A percentile compares a stretch with the other conserved stretches of the same genome.
Conservation (phyloP, 2,888 invertebrate species). For the Phania funesta region DNA sequence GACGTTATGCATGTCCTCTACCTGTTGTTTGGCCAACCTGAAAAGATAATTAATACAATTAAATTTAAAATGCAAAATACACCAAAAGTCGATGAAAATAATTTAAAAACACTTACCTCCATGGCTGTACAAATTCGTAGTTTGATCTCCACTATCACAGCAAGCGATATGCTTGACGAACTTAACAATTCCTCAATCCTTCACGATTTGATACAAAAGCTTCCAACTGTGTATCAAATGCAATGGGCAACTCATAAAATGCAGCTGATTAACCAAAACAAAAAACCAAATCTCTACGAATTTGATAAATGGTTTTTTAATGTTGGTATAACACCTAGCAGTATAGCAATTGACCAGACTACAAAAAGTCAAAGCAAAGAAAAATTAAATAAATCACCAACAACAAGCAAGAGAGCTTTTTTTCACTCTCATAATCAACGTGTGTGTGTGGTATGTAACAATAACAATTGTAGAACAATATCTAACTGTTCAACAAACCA, state of each 20-base stretch:
- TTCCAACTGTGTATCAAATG: constrained; percentile 35
- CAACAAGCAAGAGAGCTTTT: background rate
- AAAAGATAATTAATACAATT: constrained; percentile 18
- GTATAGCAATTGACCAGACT: constrained; percentile 14
- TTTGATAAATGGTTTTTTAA: constrained; percentile 41
- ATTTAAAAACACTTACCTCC: constrained; percentile 6
- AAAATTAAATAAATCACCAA: background rate
- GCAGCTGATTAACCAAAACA: constrained; percentile 27
- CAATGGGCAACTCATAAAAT: constrained; percentile 36
- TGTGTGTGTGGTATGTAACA: constrained; percentile 5
- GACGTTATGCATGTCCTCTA: too few species aligned
- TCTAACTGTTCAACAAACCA: constrained; percentile 10
- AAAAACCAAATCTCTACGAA: constrained; percentile 28
- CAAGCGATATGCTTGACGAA: constrained; percentile 13
- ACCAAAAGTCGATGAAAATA: constrained; percentile 19
- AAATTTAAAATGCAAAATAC: constrained; percentile 23
- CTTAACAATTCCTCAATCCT: constrained; percentile 33
- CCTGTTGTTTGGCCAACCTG: background rate
- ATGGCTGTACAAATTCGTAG: background rate
- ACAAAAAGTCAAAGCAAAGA: background rate
- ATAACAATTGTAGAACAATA: constrained; percentile 22
- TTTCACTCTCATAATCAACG: constrained; percentile 31
- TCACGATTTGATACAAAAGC: constrained; percentile 10
- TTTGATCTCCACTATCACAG: background rate
- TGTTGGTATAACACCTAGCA: constrained; percentile 21